phyloP scores from a whole-genome alignment of 2,113 vertebrate genomes.

The Pterocles burchelli region DNA sequence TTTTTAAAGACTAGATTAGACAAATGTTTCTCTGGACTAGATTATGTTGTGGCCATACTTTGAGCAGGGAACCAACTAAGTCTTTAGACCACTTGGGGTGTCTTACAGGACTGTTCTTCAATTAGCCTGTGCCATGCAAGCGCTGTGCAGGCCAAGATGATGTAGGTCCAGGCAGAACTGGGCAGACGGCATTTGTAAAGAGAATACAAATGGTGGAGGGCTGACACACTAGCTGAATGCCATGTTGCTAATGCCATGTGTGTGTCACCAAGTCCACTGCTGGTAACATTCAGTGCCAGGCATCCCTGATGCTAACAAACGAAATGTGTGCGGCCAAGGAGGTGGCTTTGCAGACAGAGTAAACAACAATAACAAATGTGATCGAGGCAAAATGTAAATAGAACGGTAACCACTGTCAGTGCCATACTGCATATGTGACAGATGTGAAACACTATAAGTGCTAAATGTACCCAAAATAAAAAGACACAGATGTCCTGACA shows the following conservation, averaged over 20 bases:
- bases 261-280: background rate
- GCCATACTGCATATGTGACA: slow-evolving; percentile 62
- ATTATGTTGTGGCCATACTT: background rate
- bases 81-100: background rate
- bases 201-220: background rate
- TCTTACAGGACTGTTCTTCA: background rate
- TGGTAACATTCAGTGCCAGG: background rate
- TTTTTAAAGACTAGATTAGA: slow-evolving; percentile 61
- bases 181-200: background rate
- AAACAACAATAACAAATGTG: slow-evolving; percentile 54
- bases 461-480: slow-evolving; percentile 76
- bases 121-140: background rate
- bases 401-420: slow-evolving; percentile 59
- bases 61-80: background rate
- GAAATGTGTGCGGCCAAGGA: slow-evolving; percentile 35
- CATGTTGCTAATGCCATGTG: background rate
- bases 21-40: slow-evolving; percentile 38
- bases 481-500: slow-evolving; percentile 73
- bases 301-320: background rate
- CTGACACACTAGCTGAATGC: background rate
- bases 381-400: slow-evolving; percentile 60
- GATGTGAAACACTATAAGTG: slow-evolving; percentile 66
- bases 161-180: background rate
- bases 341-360: slow-evolving; percentile 44
- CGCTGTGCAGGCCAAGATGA: background rate